Evolutionary conservation across 1,140 invertebrate genomes (phyloP).

Genomic region (Tigriopus japonicus): DNA sequence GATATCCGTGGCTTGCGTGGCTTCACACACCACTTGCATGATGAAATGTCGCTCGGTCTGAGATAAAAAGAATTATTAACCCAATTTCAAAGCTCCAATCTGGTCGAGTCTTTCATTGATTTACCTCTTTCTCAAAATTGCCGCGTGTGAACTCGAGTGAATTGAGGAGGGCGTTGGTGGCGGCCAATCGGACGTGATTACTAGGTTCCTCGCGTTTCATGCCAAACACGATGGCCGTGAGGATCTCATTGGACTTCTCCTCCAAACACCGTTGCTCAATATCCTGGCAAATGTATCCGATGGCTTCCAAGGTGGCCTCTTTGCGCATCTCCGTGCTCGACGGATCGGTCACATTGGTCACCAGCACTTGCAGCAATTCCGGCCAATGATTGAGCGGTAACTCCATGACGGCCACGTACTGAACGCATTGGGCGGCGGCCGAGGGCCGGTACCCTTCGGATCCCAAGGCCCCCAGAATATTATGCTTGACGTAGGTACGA

Average conservation of each 20-base stretch:
- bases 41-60: constrained; percentile 89
- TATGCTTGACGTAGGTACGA: constrained; percentile 75
- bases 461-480: constrained; percentile 79
- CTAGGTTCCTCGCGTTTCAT: constrained; percentile 69
- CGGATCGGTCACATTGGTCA: constrained; percentile 57
- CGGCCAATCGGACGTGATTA: constrained; percentile 71
- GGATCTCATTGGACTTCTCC: constrained; percentile 78
- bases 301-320: constrained; percentile 88
- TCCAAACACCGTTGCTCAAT: constrained; percentile 69
- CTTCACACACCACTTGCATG: constrained; percentile 94
- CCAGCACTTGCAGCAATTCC: constrained; percentile 63
- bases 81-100: too few relatives aligned
- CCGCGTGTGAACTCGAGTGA: constrained; percentile 95
- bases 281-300: constrained; percentile 65
- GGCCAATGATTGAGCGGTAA: constrained; percentile 52
- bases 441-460: constrained; percentile 86
- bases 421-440: constrained; percentile 94
- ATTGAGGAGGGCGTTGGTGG: constrained; percentile 90
- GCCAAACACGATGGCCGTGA: constrained; percentile 96
- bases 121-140: constrained; percentile 88
- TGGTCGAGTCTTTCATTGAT: too few relatives aligned
- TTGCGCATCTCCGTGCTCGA: constrained; percentile 65
- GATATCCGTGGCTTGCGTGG: constrained; percentile 50
- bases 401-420: constrained; percentile 91
- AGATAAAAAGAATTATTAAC: constrained; percentile 6